Conservation (phyloP, 2,797 vertebrate genomes). For the Microchirus variegatus region DNA sequence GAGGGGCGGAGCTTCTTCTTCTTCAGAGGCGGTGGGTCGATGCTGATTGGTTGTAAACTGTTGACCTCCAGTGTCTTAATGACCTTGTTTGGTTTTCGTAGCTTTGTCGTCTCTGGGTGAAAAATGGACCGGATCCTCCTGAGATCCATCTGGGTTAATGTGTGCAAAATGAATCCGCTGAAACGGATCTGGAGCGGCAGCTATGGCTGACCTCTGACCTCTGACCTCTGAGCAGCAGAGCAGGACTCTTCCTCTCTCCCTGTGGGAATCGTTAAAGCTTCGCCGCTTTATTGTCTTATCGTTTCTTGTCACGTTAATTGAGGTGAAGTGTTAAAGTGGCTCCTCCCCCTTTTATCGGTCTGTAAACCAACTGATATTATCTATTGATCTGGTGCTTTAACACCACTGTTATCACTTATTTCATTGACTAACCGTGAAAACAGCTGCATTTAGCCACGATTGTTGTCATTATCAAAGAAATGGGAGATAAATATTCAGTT, state of each 20-base stretch:
- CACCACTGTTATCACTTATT: background rate
- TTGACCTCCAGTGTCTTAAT: no score
- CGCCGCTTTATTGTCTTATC: constrained; percentile 1
- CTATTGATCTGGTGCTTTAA: background rate
- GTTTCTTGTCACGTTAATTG: constrained; percentile 25
- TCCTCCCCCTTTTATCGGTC: background rate
- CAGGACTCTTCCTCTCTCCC: constrained; percentile 4
- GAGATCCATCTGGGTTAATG: constrained; percentile 18
- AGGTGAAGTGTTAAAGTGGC: background rate
- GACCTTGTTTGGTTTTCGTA: no score
- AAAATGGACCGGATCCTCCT: constrained; percentile 1
- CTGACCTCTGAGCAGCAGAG: constrained; percentile 14
- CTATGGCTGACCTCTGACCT: constrained; percentile 7
- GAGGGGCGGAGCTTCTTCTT: no score
- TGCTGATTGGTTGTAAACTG: no score
- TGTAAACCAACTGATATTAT: background rate
- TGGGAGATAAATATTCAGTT: no score
- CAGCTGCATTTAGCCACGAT: no score
- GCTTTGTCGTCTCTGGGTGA: background rate
- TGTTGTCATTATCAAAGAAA: no score
- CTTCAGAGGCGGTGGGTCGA: no score
- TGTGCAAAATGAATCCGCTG: constrained; percentile 13
- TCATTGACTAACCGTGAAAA: no score
- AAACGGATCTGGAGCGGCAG: constrained; percentile 2
- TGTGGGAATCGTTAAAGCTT: constrained; percentile 29